These are phyloP conservation scores for Drosophila gunungcola DNA, from an alignment of 1,140 invertebrate genomes.

Conservation along the genomic window DNA sequence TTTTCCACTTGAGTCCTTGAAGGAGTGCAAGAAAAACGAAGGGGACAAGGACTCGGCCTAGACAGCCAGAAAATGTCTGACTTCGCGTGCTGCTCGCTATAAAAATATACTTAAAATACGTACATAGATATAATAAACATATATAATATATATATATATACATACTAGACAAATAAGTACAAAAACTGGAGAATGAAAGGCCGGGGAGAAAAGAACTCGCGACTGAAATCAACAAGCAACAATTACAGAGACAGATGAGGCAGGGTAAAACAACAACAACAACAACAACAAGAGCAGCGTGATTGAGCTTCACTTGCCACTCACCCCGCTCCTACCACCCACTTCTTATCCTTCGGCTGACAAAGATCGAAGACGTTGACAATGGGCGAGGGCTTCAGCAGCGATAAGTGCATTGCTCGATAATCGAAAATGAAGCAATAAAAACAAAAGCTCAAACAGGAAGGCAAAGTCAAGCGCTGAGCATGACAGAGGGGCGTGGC, in stretches of 20 bases:
- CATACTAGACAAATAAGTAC: constrained; percentile 13
- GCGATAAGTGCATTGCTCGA: constrained; percentile 74
- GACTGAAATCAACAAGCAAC: constrained; percentile 76
- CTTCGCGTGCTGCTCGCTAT: constrained; percentile 39
- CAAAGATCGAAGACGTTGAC: constrained; percentile 76
- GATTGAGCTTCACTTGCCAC: constrained; percentile 51
- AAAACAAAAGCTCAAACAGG: constrained; percentile 63
- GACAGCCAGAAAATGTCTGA: constrained; percentile 30
- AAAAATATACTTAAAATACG: constrained; percentile 43
- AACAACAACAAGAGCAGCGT: constrained; percentile 32
- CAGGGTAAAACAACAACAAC: constrained; percentile 26
- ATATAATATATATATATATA: constrained; percentile 18
- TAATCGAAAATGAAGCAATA: constrained; percentile 78
- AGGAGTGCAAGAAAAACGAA: constrained; percentile 29
- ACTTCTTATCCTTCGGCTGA: constrained; percentile 30
- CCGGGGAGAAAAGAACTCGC: constrained; percentile 29
- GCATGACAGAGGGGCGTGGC: constrained; percentile 13
- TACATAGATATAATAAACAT: constrained; percentile 16
- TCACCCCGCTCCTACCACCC: not conserved
- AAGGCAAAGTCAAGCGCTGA: constrained; percentile 41
- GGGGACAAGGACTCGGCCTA: constrained; percentile 56
- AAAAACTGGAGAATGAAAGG: constrained; percentile 10
- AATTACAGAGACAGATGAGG: constrained; percentile 67
- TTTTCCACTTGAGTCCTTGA: constrained; percentile 41
- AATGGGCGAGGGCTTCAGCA: constrained; percentile 48